These are phyloP conservation scores for Dryococelus australis DNA, from an alignment of 2,888 invertebrate species.

Conservation along the genomic window DNA sequence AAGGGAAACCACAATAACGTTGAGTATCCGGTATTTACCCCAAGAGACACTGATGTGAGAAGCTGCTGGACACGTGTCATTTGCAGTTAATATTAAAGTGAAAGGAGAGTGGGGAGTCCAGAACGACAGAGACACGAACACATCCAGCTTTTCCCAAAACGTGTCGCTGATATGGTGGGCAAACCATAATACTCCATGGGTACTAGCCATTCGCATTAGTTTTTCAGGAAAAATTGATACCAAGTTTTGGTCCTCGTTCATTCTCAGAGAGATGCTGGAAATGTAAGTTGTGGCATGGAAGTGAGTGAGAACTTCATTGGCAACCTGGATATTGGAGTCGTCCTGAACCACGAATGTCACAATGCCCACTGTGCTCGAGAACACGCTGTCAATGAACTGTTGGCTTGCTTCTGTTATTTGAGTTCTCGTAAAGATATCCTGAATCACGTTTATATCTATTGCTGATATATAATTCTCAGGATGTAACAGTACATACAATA, in stretches of 20 bases:
- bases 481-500: too few species aligned
- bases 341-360: conserved; percentile 3
- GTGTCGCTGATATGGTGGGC: neutral
- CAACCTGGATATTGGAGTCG: neutral
- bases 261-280: neutral
- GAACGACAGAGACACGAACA: neutral
- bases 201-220: neutral
- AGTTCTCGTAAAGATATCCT: neutral
- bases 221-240: neutral
- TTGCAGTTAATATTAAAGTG: neutral
- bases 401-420: neutral
- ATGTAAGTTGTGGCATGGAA: neutral
- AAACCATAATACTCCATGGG: neutral
- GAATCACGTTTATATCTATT: neutral
- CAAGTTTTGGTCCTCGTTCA: neutral
- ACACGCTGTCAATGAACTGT: neutral
- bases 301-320: neutral
- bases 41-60: too few species aligned
- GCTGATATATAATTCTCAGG: neutral
- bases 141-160: neutral
- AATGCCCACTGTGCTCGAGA: neutral
- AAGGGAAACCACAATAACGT: too few species aligned
- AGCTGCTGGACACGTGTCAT: neutral
- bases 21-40: too few species aligned
- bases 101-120: neutral